These are phyloP conservation scores for Arvicanthis niloticus DNA, from an alignment of 2,113 vertebrate species.

Conservation along the genomic window DNA sequence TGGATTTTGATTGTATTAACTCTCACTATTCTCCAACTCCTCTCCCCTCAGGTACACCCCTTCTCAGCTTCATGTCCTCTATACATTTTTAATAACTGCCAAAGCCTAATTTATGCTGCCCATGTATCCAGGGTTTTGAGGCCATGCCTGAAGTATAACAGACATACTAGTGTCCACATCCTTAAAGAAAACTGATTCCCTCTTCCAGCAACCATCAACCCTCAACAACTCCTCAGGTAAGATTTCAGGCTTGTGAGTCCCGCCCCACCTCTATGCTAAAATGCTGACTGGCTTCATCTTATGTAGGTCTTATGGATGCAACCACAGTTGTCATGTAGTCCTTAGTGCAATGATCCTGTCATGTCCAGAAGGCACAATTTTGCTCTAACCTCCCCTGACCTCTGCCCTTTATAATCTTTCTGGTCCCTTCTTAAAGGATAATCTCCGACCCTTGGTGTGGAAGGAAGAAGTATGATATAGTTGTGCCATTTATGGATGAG, in stretches of 20 bases:
- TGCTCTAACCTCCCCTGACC: neutral
- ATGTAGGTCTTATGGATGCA: too few relatives aligned
- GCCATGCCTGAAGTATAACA: neutral
- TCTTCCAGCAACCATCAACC: too few relatives aligned
- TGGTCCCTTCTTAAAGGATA: neutral
- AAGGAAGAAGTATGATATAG: neutral
- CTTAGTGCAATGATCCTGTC: neutral
- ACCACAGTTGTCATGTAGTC: neutral
- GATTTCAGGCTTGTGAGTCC: too few relatives aligned
- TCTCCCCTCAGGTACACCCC: rapidly evolving
- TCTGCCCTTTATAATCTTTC: neutral
- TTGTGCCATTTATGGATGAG: neutral
- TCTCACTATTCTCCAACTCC: neutral
- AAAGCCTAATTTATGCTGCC: neutral
- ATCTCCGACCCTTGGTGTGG: neutral
- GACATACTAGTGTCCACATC: neutral
- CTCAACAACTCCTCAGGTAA: neutral
- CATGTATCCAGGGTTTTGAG: too few relatives aligned
- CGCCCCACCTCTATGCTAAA: too few relatives aligned
- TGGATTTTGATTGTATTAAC: neutral
- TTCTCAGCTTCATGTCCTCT: neutral
- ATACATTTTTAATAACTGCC: neutral
- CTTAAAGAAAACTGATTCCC: neutral
- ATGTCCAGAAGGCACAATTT: neutral
- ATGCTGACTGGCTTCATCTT: neutral